Conservation (phyloP, 2,888 invertebrate genomes). For the Apodemia zela region DNA sequence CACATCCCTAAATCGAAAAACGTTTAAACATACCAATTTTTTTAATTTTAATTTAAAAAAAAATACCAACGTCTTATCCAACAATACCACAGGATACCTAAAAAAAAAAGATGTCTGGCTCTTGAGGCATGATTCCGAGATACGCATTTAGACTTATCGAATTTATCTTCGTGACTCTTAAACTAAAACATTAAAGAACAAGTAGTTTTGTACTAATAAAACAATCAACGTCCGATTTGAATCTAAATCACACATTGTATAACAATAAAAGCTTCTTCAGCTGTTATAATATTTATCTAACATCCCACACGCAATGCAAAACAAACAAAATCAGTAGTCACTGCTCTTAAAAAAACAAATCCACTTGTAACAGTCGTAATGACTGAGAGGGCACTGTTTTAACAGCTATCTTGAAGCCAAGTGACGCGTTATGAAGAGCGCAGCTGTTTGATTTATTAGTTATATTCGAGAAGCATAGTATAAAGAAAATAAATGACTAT, state of each 20-base stretch:
- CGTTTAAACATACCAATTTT: too few relatives aligned
- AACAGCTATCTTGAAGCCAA: constrained; percentile 25
- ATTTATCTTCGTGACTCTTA: too few relatives aligned
- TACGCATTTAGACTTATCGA: too few relatives aligned
- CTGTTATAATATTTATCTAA: constrained; percentile 13
- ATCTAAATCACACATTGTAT: neutral
- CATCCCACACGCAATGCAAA: constrained; percentile 14
- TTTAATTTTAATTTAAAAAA: too few relatives aligned
- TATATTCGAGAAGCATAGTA: neutral
- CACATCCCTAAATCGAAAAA: too few relatives aligned
- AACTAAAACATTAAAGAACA: too few relatives aligned
- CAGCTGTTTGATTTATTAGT: constrained; percentile 26
- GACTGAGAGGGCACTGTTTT: constrained; percentile 28
- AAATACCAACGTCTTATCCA: too few relatives aligned
- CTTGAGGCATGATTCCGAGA: too few relatives aligned
- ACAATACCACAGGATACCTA: too few relatives aligned
- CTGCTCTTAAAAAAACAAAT: constrained; percentile 24
- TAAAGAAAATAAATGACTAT: neutral
- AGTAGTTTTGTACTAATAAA: neutral
- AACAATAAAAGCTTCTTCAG: constrained; percentile 10
- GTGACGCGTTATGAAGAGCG: constrained; percentile 29
- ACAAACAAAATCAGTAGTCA: constrained; percentile 15
- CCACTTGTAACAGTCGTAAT: constrained; percentile 27
- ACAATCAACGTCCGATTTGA: neutral
- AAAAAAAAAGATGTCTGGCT: too few relatives aligned